A percentile compares a stretch with the other conserved stretches of the same genome.
These are phyloP conservation scores for Tholera decimalis DNA, from an alignment of 2,888 invertebrate genomes.

Conservation along the genomic window DNA sequence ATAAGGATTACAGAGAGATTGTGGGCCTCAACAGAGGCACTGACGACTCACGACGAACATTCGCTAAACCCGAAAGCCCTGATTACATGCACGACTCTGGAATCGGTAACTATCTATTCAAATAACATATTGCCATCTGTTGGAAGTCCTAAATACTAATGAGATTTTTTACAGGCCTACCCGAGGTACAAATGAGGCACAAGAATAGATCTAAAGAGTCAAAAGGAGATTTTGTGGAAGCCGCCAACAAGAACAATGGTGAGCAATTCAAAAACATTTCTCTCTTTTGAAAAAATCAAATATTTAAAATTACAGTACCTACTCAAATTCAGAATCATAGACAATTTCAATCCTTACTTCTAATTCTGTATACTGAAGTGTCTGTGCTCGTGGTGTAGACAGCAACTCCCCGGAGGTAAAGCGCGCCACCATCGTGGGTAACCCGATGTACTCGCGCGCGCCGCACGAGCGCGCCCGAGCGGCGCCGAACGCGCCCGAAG, in stretches of 20 bases:
- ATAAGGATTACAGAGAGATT: conserved; percentile 87
- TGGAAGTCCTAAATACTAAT: conserved; percentile 12
- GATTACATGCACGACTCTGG: conserved; percentile 91
- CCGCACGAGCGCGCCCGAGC: conserved; percentile 80
- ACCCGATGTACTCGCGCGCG: conserved; percentile 96
- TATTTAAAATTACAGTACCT: background rate
- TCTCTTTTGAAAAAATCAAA: background rate
- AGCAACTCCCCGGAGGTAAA: conserved; percentile 93
- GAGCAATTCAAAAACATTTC: conserved; percentile 24
- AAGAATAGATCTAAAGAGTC: conserved; percentile 86
- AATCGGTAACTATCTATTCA: conserved; percentile 79
- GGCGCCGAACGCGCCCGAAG: conserved; percentile 91
- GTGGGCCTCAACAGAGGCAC: conserved; percentile 88
- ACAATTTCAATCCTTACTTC: background rate
- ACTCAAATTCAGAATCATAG: background rate
- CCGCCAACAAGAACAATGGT: conserved; percentile 89
- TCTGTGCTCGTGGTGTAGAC: conserved; percentile 66
- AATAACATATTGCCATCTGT: background rate
- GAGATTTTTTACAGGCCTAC: conserved; percentile 79
- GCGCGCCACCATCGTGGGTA: conserved; percentile 96
- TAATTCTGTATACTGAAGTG: conserved; percentile 4
- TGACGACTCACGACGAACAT: conserved; percentile 88
- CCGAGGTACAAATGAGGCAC: conserved; percentile 89
- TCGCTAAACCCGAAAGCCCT: conserved; percentile 88
- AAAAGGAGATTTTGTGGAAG: conserved; percentile 92